Conservation (phyloP, 2,113 vertebrate genomes). For the Grammomys surdaster region DNA sequence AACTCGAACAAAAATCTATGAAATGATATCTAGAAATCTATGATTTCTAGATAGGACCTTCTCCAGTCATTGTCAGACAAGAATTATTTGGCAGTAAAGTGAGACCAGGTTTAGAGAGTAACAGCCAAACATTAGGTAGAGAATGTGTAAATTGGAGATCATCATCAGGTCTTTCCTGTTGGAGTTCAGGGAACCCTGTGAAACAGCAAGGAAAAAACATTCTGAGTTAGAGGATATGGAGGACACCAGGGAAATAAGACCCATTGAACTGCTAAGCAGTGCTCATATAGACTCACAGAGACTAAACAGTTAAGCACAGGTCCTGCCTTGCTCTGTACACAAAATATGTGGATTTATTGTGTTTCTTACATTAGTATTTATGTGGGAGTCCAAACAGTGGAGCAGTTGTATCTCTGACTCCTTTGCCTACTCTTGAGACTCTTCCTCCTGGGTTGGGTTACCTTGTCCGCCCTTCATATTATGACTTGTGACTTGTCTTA, state of each 20-base stretch:
- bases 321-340: not conserved
- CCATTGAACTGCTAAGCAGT: not conserved
- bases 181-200: not conserved
- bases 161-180: not conserved
- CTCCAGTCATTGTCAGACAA: not conserved
- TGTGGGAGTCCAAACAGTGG: not conserved
- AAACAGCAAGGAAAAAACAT: not conserved
- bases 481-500: not conserved
- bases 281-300: not conserved
- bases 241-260: not conserved
- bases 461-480: not conserved
- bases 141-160: not conserved
- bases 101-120: not conserved
- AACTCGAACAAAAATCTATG: not conserved
- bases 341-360: not conserved
- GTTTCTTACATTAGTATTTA: not conserved
- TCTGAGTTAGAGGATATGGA: not conserved
- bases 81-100: not conserved
- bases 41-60: not conserved
- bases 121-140: not conserved
- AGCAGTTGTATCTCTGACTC: not conserved
- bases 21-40: not conserved
- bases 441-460: not conserved
- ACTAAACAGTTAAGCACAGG: not conserved
- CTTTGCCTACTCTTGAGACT: not conserved